Percentiles rank a stretch among this genome's conserved stretches.
These are phyloP conservation scores for Punctoribates punctum DNA, from an alignment of 2,888 invertebrate genomes.

Conservation along the genomic window DNA sequence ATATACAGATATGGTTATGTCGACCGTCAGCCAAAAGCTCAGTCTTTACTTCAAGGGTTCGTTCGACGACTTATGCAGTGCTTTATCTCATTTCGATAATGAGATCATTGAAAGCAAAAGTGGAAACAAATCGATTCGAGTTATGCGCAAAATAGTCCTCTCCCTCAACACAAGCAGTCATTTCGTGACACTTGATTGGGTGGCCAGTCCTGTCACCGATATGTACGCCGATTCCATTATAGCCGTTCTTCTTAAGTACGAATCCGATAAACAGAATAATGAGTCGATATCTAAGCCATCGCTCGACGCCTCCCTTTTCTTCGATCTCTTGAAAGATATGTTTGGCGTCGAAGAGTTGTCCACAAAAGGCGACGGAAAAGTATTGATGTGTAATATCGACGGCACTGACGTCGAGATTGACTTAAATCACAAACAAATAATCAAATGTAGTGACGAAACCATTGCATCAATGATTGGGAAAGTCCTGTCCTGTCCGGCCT, in stretches of 20 bases:
- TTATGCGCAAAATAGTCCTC: conserved; percentile 70
- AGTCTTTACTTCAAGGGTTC: conserved; percentile 81
- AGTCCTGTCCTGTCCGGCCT: conserved; percentile 20
- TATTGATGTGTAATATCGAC: conserved; percentile 16
- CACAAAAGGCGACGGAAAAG: background rate
- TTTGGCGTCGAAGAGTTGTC: conserved; percentile 36
- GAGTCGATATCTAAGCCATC: background rate
- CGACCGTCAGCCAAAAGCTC: conserved; percentile 85
- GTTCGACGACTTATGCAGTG: conserved; percentile 62
- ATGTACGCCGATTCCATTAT: conserved; percentile 97
- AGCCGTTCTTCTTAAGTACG: conserved; percentile 71
- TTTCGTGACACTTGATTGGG: conserved; percentile 82
- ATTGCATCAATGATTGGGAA: conserved; percentile 21
- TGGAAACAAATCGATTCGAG: conserved; percentile 65
- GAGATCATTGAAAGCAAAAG: conserved; percentile 62
- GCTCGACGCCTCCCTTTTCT: conserved; percentile 2
- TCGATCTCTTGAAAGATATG: conserved; percentile 40
- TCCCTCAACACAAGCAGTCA: background rate
- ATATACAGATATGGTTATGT: conserved; percentile 93
- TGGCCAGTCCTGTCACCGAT: conserved; percentile 88
- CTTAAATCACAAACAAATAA: conserved; percentile 17
- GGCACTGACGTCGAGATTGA: conserved; percentile 32
- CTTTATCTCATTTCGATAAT: conserved; percentile 68
- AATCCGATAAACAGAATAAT: background rate
- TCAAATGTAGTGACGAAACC: conserved; percentile 33